These are phyloP conservation scores for Pristis pectinata DNA, from an alignment of 2,797 vertebrate species.

Conservation along the genomic window DNA sequence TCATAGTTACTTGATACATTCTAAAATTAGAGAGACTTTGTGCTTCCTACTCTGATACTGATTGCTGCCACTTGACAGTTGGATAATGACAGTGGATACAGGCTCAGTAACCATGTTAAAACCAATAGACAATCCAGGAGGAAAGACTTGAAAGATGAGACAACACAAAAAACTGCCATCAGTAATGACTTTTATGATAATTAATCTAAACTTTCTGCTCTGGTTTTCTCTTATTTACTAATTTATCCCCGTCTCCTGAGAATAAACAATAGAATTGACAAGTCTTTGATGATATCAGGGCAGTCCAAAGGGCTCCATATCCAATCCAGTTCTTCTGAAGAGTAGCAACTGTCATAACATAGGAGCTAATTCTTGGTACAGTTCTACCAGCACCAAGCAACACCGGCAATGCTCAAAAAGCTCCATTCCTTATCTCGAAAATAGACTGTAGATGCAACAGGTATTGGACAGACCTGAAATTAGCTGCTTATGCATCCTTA, in stretches of 20 bases:
- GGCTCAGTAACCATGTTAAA: not conserved
- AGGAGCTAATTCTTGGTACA: not conserved
- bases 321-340: too few species aligned
- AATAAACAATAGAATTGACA: too few species aligned
- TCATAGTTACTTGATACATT: not conserved
- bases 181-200: not conserved
- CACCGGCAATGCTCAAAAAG: not conserved
- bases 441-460: not conserved
- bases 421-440: not conserved
- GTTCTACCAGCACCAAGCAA: not conserved
- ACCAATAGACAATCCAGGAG: not conserved
- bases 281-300: too few species aligned
- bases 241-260: not conserved
- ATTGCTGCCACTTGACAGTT: not conserved
- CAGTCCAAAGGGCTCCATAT: too few species aligned
- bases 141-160: not conserved
- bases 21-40: slow-evolving; percentile 12
- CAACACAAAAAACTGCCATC: not conserved
- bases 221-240: not conserved
- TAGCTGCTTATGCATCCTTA: not conserved
- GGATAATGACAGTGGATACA: not conserved
- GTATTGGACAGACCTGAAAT: not conserved
- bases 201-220: not conserved
- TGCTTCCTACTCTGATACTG: not conserved
- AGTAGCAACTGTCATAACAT: not conserved